These are phyloP conservation scores for Sebastiscus albofasciatus DNA, from an alignment of 2,797 vertebrate genomes.

Conservation along the genomic window DNA sequence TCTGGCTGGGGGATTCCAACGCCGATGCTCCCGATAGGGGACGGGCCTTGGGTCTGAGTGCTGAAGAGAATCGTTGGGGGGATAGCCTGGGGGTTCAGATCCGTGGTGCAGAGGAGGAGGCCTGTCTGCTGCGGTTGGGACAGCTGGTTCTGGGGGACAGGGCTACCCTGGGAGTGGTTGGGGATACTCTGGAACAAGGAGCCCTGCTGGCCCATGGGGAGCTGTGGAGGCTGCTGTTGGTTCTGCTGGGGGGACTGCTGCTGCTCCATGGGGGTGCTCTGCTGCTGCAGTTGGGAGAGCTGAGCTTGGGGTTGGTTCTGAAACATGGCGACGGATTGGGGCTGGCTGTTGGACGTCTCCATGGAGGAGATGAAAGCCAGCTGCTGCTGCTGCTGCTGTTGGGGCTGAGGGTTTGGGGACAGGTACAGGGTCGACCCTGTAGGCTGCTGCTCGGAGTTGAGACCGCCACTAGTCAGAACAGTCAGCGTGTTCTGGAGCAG, in stretches of 20 bases:
- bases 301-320: conserved; percentile 86
- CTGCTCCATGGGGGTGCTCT: conserved; percentile 85
- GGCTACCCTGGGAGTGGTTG: conserved; percentile 66
- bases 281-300: conserved; percentile 89
- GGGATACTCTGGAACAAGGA: conserved; percentile 82
- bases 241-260: conserved; percentile 81
- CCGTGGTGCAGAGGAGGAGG: conserved; percentile 89
- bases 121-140: conserved; percentile 83
- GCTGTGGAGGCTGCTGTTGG: conserved; percentile 68
- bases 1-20: conserved; percentile 87
- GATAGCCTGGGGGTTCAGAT: conserved; percentile 86
- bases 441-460: conserved; percentile 89
- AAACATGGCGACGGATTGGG: conserved; percentile 87
- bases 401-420: conserved; percentile 87
- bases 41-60: conserved; percentile 76
- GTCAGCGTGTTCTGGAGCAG: conserved; percentile 91
- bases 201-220: conserved; percentile 76
- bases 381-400: conserved; percentile 86
- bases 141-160: conserved; percentile 77
- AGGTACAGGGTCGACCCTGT: conserved; percentile 87
- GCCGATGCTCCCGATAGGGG: conserved; percentile 79
- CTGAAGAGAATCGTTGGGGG: conserved; percentile 88
- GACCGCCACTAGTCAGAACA: conserved; percentile 86
- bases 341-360: conserved; percentile 87
- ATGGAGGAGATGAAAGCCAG: conserved; percentile 90